Percentiles rank a stretch among this genome's conserved stretches.
phyloP scores from a whole-genome alignment of 2,888 invertebrate species.

The Xylocampa areola region DNA sequence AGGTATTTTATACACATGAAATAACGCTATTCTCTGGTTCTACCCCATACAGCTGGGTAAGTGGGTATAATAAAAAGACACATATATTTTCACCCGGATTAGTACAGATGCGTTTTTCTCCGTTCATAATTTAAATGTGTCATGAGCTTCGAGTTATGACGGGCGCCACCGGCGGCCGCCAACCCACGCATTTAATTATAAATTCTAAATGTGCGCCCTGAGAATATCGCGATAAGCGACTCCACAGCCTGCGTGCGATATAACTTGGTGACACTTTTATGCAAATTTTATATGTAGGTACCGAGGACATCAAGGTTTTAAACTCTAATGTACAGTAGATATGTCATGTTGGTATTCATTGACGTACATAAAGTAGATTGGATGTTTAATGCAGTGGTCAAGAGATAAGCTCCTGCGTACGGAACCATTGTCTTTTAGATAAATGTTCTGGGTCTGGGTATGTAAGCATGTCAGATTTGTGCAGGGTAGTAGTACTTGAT shows the following conservation, averaged over 20 bases:
- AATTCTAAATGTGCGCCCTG: conserved; percentile 51
- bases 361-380: too few relatives aligned
- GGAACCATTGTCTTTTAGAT: too few relatives aligned
- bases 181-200: conserved; percentile 52
- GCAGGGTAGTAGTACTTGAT: too few relatives aligned
- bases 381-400: too few relatives aligned
- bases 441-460: too few relatives aligned
- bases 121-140: conserved; percentile 37
- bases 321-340: conserved; percentile 6
- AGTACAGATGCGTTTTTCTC: conserved; percentile 38
- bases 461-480: too few relatives aligned
- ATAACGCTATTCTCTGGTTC: too few relatives aligned
- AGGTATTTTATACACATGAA: too few relatives aligned
- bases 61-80: neutral
- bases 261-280: conserved; percentile 48
- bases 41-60: too few relatives aligned
- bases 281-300: conserved; percentile 38
- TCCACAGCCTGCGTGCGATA: conserved; percentile 22
- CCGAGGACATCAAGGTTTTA: conserved; percentile 1
- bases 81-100: conserved; percentile 24
- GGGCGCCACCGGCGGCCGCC: conserved; percentile 22
- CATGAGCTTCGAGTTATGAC: conserved; percentile 30
- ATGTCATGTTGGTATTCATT: too few relatives aligned
- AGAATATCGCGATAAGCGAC: conserved; percentile 46
- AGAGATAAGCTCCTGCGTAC: too few relatives aligned